Evolutionary conservation across 2,797 vertebrate species (phyloP).

Genomic region (Melanotaenia boesemani): DNA sequence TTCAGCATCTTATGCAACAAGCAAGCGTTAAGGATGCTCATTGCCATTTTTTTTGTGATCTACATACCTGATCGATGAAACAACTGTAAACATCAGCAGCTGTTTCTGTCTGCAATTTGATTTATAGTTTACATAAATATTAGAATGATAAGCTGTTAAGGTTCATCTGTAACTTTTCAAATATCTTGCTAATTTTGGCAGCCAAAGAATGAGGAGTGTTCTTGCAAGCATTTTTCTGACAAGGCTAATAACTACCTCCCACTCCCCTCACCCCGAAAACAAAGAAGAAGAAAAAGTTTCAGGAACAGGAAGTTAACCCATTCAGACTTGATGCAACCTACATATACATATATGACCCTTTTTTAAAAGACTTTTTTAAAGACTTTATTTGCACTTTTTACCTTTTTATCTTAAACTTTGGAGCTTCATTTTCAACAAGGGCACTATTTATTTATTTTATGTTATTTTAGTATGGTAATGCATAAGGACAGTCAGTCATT

Average conservation of each 20-base stretch:
- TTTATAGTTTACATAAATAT: conserved; percentile 18
- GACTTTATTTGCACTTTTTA: background rate
- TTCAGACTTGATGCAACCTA: background rate
- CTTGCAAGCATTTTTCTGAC: background rate
- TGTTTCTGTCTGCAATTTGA: background rate
- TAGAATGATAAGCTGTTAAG: background rate
- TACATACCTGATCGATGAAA: background rate
- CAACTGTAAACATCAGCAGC: conserved; percentile 23
- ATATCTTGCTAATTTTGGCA: background rate
- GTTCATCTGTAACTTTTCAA: background rate
- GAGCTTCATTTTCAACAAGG: background rate
- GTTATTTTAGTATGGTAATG: no score
- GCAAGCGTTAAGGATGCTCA: conserved; percentile 6
- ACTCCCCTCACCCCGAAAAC: background rate
- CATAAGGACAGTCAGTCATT: no score
- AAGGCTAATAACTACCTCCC: background rate
- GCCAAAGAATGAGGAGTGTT: background rate
- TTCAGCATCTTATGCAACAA: background rate
- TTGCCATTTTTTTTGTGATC: background rate
- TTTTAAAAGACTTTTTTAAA: background rate
- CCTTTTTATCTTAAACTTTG: background rate
- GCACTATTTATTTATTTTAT: no score
- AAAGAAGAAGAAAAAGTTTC: background rate
- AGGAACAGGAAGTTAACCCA: background rate
- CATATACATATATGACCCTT: background rate